phyloP scores from a whole-genome alignment of 1,140 invertebrate species.

The Cryptotermes secundus region DNA sequence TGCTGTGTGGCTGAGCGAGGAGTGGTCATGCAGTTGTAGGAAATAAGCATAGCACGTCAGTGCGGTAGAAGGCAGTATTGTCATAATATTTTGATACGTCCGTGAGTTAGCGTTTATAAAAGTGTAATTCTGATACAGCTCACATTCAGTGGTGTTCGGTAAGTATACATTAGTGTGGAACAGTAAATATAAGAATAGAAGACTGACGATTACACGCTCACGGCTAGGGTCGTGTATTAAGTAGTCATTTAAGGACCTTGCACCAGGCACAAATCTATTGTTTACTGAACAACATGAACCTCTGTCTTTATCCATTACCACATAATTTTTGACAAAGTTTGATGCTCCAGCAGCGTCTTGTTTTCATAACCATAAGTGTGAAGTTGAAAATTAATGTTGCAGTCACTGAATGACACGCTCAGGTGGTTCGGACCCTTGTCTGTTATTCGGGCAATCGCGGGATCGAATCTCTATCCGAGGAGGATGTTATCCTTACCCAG shows the following conservation, averaged over 20 bases:
- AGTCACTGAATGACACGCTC: no score
- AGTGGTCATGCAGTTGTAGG: background rate
- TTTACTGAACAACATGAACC: no score
- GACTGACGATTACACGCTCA: background rate
- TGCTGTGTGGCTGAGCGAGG: background rate
- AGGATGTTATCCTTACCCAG: no score
- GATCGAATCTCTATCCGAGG: no score
- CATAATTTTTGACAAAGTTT: no score
- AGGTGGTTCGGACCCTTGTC: no score
- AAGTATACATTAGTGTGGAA: background rate
- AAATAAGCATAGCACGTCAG: background rate
- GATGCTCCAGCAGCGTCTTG: no score
- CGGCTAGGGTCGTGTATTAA: background rate
- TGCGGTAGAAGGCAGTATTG: background rate
- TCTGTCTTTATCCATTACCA: no score
- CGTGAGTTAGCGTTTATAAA: background rate
- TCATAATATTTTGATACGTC: slow-evolving; percentile 4
- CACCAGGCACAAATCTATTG: background rate
- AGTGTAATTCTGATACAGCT: background rate
- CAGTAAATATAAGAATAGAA: background rate
- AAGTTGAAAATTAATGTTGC: no score
- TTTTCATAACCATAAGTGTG: no score
- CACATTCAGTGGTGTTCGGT: background rate
- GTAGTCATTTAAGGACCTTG: background rate
- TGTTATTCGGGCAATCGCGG: no score